Evolutionary conservation across 2,113 vertebrate species (phyloP).

Genomic region (Nematolebias whitei): DNA sequence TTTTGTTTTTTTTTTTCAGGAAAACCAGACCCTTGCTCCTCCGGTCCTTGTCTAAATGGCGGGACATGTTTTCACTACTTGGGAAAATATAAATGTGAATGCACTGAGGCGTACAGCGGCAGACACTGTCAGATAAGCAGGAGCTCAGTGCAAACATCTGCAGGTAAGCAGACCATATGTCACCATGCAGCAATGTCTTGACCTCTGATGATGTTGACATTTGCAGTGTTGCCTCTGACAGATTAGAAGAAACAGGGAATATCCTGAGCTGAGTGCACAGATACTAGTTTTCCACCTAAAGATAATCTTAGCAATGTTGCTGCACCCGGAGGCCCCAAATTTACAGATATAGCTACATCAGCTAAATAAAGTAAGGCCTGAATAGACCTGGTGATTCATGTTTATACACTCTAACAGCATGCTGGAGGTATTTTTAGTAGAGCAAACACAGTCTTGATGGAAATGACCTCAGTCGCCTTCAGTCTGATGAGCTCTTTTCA

Average conservation of each 20-base stretch:
- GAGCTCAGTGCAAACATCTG: slow-evolving; percentile 32
- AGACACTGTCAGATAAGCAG: slow-evolving; percentile 89
- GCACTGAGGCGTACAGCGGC: slow-evolving; percentile 84
- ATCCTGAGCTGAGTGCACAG: slow-evolving; percentile 37
- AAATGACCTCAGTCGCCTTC: slow-evolving; percentile 48
- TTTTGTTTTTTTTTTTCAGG: slow-evolving; percentile 74
- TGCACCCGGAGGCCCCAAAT: slow-evolving; percentile 43
- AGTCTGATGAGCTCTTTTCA: slow-evolving; percentile 31
- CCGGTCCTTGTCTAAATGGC: slow-evolving; percentile 92
- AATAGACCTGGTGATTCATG: slow-evolving; percentile 52
- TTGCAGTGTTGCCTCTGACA: slow-evolving; percentile 9
- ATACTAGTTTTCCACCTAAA: slow-evolving; percentile 30
- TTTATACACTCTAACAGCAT: slow-evolving; percentile 26
- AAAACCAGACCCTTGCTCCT: slow-evolving; percentile 93
- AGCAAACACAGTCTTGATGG: slow-evolving; percentile 38
- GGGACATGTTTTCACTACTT: slow-evolving; percentile 98
- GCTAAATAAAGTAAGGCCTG: slow-evolving; percentile 55
- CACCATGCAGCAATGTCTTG: slow-evolving; percentile 10
- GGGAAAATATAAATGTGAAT: slow-evolving; percentile 98
- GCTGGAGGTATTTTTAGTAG: slow-evolving; percentile 56
- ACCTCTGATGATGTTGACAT: slow-evolving; percentile 5
- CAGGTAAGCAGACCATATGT: slow-evolving; percentile 66
- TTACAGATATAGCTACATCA: slow-evolving; percentile 53
- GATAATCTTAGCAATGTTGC: slow-evolving; percentile 71
- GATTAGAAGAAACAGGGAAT: slow-evolving; percentile 32